Base-by-base conservation (phyloP, 1,140 invertebrate genomes). In the Drosophila mauritiana region DNA sequence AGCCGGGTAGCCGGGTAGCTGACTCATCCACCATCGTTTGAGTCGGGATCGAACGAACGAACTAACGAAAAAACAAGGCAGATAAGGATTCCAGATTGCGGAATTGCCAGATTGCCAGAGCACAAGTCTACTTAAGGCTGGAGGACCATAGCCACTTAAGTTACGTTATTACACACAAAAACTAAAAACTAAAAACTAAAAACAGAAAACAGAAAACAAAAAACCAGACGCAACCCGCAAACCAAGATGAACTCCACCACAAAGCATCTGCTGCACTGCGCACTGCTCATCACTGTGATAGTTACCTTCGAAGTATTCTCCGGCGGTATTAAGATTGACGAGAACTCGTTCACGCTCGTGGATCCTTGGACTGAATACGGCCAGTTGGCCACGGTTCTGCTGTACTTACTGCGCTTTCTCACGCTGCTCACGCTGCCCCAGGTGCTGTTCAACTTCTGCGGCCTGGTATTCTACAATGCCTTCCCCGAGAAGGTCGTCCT, bases 401-500 rank as follows among this genome's bases (percentile, higher is more conserved):
- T 99, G 43, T 98, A 98, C 91, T 86, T 96, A 37, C 91, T 98
- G 46, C 93, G 98, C 63, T 94, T 96, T 55, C 93, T 98, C 6
- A 97, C 97, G 36, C 95, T 99, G 83, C 94, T 99, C 12, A 97
- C 97, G 17, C 93, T 98, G 82, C 97, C 97, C 12, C 97, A 98
- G 94, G 97, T 97, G 55, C 82, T 99, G 10, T 98, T 97, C 92
- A 99, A 99, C 93, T 97, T 98, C 91, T 93, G 97, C 63, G 98
- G 98, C 54, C 93, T 99, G 31, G 95, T 97, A 34, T 94, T 97
- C 65, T 99, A 98, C 92, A 99, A 99, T 93, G 97, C 97, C 58
- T 99, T 99, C 92, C 97, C 97, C 37, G 97, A 98, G 75, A 98
- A 98, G 93, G 97, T 99, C 5, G 94, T 95, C 63, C 93, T 99